Evolutionary conservation across 2,888 invertebrate genomes (phyloP), one percentile per base, ranked within the genome.

Genomic region (Microctonus brassicae): DNA sequence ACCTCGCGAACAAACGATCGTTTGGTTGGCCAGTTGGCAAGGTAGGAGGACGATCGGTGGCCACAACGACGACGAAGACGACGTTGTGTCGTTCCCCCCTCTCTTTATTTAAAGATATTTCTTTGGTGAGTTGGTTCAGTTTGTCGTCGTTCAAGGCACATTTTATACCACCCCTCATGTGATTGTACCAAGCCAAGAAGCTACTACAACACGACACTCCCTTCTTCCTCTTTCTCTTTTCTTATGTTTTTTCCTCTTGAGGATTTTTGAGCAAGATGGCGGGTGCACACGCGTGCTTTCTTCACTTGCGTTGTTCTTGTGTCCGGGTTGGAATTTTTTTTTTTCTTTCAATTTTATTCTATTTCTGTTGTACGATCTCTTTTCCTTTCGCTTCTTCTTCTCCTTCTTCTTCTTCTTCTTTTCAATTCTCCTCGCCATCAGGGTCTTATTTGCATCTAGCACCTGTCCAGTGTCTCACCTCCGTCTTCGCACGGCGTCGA

Each of bases 1-100:
- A 75, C 78, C 47, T n/a, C 72, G 76, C 78, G 82, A 86, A 85
- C 84, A 85, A 86, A 87, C 86, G 84, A 86, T 82, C 84, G 80
- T 84, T 86, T 85, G 86, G 87, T 87, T 87, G 86, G 87, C 82
- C 86, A 81, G 81, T 82, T 81, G 80, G 80, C 81, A 79, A 78
- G 72, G 77, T 74, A 83, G 83, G 86, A 86, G 86, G 86, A 84
- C 79, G 84, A 82, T 83, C 73, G 85, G 76, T 73, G 75, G 81
- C 80, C 81, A 83, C 85, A 83, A 84, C 82, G 75, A 75, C 72
- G 70, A 36, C 10, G 20, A 5, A 7, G 29, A 47, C 47, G 47
- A 47, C 17, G 47, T 47, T 47, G 47, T 47, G 47, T 47, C 17
- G 71, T 74, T 60, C 69, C 76, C 73, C 73, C 75, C 73, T n/a